A percentile compares a stretch with the other conserved stretches of the same genome.
phyloP scores from a whole-genome alignment of 2,797 vertebrate species.

The Galagoides demidoff region DNA sequence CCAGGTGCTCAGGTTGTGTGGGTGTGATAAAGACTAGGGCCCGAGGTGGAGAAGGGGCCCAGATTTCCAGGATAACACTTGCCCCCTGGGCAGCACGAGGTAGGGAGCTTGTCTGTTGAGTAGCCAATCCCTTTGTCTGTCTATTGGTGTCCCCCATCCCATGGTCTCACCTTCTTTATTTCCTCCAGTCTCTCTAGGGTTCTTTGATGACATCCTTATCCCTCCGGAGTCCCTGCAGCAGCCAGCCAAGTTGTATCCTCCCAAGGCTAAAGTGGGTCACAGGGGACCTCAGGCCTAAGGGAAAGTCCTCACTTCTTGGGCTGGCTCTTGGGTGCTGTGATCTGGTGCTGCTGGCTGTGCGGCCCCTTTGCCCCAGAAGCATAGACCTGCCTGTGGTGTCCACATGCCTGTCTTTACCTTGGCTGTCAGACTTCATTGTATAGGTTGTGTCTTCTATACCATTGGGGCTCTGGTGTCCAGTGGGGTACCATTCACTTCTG shows the following conservation, averaged over 20 bases:
- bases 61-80: background rate
- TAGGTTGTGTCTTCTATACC: background rate
- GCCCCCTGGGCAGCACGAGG: background rate
- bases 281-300: background rate
- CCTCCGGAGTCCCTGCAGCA: slow-evolving; percentile 98
- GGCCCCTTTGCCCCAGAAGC: background rate
- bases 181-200: slow-evolving; percentile 94
- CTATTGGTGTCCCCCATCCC: background rate
- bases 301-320: background rate
- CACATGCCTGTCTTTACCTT: rapidly evolving
- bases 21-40: background rate
- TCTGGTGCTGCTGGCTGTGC: background rate
- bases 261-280: background rate
- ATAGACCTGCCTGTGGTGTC: background rate
- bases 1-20: background rate
- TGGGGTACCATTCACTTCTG: background rate
- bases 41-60: background rate
- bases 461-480: too few relatives aligned
- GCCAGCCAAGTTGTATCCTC: slow-evolving; percentile 98
- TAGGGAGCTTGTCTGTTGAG: background rate
- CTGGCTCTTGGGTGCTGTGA: background rate
- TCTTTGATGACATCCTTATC: slow-evolving; percentile 98
- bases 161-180: background rate
- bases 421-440: background rate
- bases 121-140: background rate